phyloP scores from a whole-genome alignment of 2,888 invertebrate species.

The Coenonympha arcania region DNA sequence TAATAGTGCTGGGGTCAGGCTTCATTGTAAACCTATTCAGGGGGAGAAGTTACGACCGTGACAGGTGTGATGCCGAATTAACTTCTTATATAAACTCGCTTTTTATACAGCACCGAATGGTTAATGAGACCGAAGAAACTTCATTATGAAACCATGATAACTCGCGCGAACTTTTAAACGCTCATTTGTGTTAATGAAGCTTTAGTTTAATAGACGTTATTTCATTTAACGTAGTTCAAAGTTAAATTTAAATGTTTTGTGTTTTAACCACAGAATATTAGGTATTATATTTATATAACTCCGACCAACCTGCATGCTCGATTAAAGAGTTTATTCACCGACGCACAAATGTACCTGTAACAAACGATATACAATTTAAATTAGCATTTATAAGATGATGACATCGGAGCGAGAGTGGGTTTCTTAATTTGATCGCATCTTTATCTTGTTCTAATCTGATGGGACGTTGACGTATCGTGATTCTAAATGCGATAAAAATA shows the following conservation, averaged over 20 bases:
- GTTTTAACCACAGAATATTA: too few relatives aligned
- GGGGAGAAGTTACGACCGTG: slow-evolving; percentile 68
- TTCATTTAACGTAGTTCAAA: neutral
- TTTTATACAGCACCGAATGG: slow-evolving; percentile 65
- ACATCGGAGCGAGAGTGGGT: neutral
- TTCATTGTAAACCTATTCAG: slow-evolving; percentile 66
- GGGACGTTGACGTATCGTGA: slow-evolving; percentile 32
- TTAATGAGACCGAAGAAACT: slow-evolving; percentile 64
- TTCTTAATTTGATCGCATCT: slow-evolving; percentile 1
- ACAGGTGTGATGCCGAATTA: slow-evolving; percentile 73
- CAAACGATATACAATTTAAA: slow-evolving; percentile 12
- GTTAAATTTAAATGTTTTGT: neutral
- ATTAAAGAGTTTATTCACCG: neutral
- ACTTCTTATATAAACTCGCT: slow-evolving; percentile 68
- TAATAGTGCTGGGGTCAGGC: slow-evolving; percentile 57
- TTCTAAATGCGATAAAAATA: slow-evolving; percentile 25
- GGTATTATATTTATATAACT: neutral
- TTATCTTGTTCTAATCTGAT: slow-evolving; percentile 37
- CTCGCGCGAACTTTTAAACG: slow-evolving; percentile 13
- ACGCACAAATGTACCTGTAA: slow-evolving; percentile 21
- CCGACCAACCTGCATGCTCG: slow-evolving; percentile 14
- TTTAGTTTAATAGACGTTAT: neutral
- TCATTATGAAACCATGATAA: slow-evolving; percentile 56
- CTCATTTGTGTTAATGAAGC: slow-evolving; percentile 44
- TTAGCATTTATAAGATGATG: slow-evolving; percentile 26